Percentiles rank a stretch among this genome's conserved stretches.
Evolutionary conservation across 2,888 invertebrate species (phyloP).

Genomic region (Luperina testacea): DNA sequence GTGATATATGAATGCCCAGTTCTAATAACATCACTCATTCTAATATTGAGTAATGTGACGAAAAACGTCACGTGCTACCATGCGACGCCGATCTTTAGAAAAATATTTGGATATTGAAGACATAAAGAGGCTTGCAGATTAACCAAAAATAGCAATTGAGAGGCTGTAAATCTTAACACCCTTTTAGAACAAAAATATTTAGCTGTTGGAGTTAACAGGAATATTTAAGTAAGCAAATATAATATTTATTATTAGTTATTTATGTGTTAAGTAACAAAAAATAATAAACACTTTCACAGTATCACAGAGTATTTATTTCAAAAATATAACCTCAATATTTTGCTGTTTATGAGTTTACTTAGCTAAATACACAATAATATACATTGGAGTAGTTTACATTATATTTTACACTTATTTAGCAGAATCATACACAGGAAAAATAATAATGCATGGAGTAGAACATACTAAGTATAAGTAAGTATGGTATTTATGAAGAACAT

Average conservation of each 20-base stretch:
- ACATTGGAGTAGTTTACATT: constrained; percentile 42
- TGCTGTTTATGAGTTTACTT: constrained; percentile 45
- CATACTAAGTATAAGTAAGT: not conserved
- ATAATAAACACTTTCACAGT: constrained; percentile 68
- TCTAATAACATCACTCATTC: constrained; percentile 67
- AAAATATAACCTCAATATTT: constrained; percentile 74
- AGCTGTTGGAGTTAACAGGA: not conserved
- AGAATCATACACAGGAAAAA: constrained; percentile 6
- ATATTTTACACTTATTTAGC: constrained; percentile 35
- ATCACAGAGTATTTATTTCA: constrained; percentile 89
- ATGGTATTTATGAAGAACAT: too few species aligned
- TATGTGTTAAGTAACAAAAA: constrained; percentile 29
- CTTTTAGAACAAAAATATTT: not conserved
- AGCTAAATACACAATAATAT: constrained; percentile 50
- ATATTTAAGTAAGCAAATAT: constrained; percentile 8
- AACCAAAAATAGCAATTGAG: not conserved
- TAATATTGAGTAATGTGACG: constrained; percentile 69
- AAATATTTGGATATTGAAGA: constrained; percentile 64
- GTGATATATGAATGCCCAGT: constrained; percentile 89
- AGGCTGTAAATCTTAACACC: not conserved
- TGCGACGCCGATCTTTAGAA: constrained; percentile 75
- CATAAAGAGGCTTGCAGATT: not conserved
- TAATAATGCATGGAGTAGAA: constrained; percentile 5
- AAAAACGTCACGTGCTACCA: constrained; percentile 78
- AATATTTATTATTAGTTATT: not conserved